Base-by-base conservation (phyloP, 2,888 invertebrate genomes). In the Ariolimax columbianus region DNA sequence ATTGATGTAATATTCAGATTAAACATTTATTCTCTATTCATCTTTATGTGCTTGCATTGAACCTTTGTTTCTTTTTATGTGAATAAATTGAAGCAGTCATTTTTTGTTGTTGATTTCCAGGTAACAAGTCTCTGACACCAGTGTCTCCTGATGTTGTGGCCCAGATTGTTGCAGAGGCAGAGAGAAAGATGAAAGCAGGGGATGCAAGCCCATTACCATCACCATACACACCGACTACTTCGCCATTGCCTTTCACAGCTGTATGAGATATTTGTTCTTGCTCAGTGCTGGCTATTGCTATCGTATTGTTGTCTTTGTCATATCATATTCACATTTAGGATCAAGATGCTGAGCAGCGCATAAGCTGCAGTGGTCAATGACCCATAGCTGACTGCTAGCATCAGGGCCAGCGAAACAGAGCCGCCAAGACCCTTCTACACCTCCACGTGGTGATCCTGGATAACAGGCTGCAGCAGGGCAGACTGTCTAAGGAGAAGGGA, bases 131-230 rank as follows among this genome's bases (percentile, higher is more conserved):
- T 63, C 86, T 94, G 33, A 91, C 91, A 17, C 94, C 94, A 36
- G 94, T 91, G 4, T 90, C 93, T 14, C 91, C 93, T 26, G 94
- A 94, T 66, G 91, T 93, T 79, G 93, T 94, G 38, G 94, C 94
- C 43, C 91, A 92, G 86, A 92, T 93, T 84, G 91, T 94, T 11
- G 93, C 92, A 1, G 91, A 92, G 63, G 92, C 94, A 33, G 91
- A 92, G 86, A 89, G 88, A 47, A 90, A 91, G 83, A 77, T 93
- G 43, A 91, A 91, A 66, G 83, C 85, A 23, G 86, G 86, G 38
- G 86, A 87, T 72, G 38, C 83, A 33, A 86, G 72, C 23, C 75
- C 86, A 17, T 59, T 63, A 30, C 70, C 77, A 47, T 17, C 40
- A n/a, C 9, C 78, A 26, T 33, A n/a, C 70, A 82, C 68, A 38